A percentile compares a stretch with the other conserved stretches of the same genome.
These are phyloP conservation scores for Plebejus melissa DNA, from an alignment of 2,888 invertebrate species.

Conservation along the genomic window DNA sequence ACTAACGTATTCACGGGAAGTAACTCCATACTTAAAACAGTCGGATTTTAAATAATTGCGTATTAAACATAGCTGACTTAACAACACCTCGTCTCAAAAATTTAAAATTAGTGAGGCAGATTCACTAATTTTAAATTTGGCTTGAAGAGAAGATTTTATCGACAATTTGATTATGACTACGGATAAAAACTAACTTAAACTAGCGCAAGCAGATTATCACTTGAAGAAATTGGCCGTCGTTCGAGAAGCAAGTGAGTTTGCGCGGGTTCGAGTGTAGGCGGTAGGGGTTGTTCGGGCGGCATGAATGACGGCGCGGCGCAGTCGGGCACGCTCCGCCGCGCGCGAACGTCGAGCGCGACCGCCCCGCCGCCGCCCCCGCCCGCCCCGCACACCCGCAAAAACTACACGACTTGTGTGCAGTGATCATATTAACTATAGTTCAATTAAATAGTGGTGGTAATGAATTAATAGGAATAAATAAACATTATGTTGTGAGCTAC, in stretches of 20 bases:
- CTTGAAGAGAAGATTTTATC: background rate
- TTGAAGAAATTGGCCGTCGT: background rate
- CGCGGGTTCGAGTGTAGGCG: slow-evolving; percentile 48
- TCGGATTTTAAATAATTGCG: no score
- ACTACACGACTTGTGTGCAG: slow-evolving; percentile 46
- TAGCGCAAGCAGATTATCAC: no score
- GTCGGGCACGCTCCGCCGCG: slow-evolving; percentile 71
- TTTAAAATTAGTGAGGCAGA: no score
- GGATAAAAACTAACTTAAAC: background rate
- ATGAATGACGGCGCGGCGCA: slow-evolving; percentile 70
- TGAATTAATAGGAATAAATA: background rate
- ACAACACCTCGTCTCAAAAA: no score
- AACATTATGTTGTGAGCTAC: slow-evolving; percentile 10
- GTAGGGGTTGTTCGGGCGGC: slow-evolving; percentile 52
- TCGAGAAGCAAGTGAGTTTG: slow-evolving; percentile 40
- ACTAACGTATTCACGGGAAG: no score
- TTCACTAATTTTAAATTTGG: no score
- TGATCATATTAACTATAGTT: background rate
- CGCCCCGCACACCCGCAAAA: slow-evolving; percentile 51
- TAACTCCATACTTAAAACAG: no score
- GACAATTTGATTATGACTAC: background rate
- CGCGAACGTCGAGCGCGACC: slow-evolving; percentile 61
- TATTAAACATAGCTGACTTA: no score
- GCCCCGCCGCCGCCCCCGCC: background rate
- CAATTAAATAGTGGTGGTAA: background rate